Base-by-base conservation (phyloP, 2,888 invertebrate genomes). In the Euproctis similis region DNA sequence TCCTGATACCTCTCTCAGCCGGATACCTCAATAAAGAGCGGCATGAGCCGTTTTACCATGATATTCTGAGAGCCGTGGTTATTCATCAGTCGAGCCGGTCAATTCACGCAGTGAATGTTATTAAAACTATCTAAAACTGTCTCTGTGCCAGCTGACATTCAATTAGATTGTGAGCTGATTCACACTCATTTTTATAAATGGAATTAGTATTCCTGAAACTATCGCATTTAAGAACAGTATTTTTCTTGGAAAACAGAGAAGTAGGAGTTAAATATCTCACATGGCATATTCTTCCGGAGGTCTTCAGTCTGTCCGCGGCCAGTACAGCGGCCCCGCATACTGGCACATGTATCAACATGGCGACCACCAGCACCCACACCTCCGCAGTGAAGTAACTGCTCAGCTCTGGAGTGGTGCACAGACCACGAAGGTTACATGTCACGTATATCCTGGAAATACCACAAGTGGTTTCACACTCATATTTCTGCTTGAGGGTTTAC, bases 311-410 rank as follows among this genome's bases (percentile, higher is more conserved):
- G 49, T 93, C 93, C 1, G 91, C 86, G 1, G 90, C 70, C 7
- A 89, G 61, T 4, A 92, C 72, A 1, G 89, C 78, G 27, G 88
- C 80, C 29, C 88, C 89, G 74, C 89, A 91, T 8, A 91, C 43
- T 0, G 92, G 91, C 46, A 91, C 87, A 58, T 92, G 91, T 10
- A 92, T 44, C 28, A 92, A 40, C 59, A 89, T 88, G 22, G 90
- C 90, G 3, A 86, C 85, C 13, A 89, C 82, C 69, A 92, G 86
- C 33, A 90, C 86, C 52, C 90, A 86, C 39, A 92, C 89, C 60
- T 93, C 92, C 12, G 87, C 85, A 1, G 92, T 92, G 61, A 91
- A 84, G 69, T 93, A 93, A 54, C 89, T 88, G 31, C 78, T 76
- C 42, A 92, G 78, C 0, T 88, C 86, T 1, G 92, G 84, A 30